Evolutionary conservation across 2,888 invertebrate genomes (phyloP).

Genomic region (Mimachlamys varia): DNA sequence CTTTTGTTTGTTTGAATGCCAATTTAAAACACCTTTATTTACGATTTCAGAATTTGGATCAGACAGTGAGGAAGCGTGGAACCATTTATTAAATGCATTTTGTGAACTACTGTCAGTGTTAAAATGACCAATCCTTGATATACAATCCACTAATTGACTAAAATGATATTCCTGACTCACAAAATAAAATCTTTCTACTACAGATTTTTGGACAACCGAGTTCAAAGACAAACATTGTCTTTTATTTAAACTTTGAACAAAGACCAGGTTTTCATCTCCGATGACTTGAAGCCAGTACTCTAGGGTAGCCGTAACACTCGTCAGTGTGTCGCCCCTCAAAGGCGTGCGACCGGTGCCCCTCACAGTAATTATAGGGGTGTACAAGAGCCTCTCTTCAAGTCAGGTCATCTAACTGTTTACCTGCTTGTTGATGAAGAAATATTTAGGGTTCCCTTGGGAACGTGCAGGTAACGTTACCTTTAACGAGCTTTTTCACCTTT

Average conservation of each 20-base stretch:
- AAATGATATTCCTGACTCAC: not conserved
- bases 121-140: not conserved
- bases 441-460: constrained; percentile 27
- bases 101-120: not conserved
- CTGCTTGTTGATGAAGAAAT: not conserved
- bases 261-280: not conserved
- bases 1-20: no score
- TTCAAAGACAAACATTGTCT: constrained; percentile 7
- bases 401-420: constrained; percentile 15
- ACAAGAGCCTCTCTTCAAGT: not conserved
- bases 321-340: not conserved
- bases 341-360: not conserved
- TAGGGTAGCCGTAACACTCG: not conserved
- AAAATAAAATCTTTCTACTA: not conserved
- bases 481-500: constrained; percentile 31
- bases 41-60: no score
- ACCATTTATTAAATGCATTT: no score
- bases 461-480: constrained; percentile 13
- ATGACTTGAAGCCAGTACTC: not conserved
- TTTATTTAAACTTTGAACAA: constrained; percentile 17
- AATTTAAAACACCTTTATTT: no score
- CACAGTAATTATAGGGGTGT: constrained; percentile 3
- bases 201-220: not conserved
- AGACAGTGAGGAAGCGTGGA: no score
- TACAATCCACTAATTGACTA: not conserved